A percentile compares a stretch with the other conserved stretches of the same genome.
Conservation (phyloP, 2,797 vertebrate genomes). For the Sandelia bainsii region DNA sequence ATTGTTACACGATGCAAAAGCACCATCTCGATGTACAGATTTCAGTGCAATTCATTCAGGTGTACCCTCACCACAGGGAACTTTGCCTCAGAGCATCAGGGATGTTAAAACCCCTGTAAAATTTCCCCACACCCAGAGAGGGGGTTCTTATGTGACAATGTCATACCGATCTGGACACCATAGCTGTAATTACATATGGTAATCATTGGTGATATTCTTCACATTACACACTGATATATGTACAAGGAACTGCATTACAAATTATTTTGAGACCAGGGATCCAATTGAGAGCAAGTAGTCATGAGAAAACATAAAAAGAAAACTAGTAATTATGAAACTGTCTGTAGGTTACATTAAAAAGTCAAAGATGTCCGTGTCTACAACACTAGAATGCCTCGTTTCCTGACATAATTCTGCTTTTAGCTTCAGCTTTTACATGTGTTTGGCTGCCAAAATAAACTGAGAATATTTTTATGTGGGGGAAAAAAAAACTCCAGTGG, state of each 20-base stretch:
- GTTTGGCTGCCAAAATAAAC: conserved; percentile 69
- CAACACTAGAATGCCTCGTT: conserved; percentile 12
- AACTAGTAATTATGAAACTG: conserved; percentile 55
- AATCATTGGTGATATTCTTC: conserved; percentile 70
- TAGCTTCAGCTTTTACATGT: conserved; percentile 50
- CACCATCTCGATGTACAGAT: conserved; percentile 93
- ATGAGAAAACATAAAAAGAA: conserved; percentile 58
- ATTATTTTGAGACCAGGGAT: conserved; percentile 60
- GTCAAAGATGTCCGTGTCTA: conserved; percentile 32
- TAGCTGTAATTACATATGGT: conserved; percentile 53
- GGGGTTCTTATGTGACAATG: conserved; percentile 38
- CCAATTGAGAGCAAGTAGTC: conserved; percentile 72
- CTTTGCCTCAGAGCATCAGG: conserved; percentile 60
- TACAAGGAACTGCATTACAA: conserved; percentile 78
- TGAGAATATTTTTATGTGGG: conserved; percentile 34
- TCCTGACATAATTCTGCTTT: conserved; percentile 45
- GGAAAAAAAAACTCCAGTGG: conserved; percentile 70
- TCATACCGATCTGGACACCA: conserved; percentile 53
- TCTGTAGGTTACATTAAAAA: conserved; percentile 53
- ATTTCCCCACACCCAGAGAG: conserved; percentile 34
- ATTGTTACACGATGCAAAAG: conserved; percentile 94
- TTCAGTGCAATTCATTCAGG: conserved; percentile 97
- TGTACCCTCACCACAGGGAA: conserved; percentile 67
- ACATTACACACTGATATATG: conserved; percentile 81
- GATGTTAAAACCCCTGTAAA: conserved; percentile 34